These are phyloP conservation scores for Pocillopora grandis DNA, from an alignment of 92 coral and sea anemone genomes.

Conservation along the genomic window DNA sequence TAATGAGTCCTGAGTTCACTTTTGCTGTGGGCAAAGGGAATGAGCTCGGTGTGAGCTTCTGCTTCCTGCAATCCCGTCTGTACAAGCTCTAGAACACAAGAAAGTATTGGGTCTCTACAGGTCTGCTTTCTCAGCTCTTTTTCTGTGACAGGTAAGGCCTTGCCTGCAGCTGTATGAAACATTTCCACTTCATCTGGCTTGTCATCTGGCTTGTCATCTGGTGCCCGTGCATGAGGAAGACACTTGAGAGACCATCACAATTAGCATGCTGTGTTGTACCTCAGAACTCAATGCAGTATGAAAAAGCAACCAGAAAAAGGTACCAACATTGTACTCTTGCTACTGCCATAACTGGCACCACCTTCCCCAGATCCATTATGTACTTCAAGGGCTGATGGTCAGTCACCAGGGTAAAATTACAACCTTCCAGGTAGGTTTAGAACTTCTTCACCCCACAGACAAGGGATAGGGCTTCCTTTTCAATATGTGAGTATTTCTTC, in stretches of 20 bases:
- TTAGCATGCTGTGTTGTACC: slow-evolving; percentile 48
- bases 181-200: slow-evolving; percentile 24
- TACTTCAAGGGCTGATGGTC: too few relatives aligned
- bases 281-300: slow-evolving; percentile 29
- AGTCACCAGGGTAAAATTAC: too few relatives aligned
- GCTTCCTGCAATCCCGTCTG: slow-evolving; percentile 18
- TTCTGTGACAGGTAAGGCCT: slow-evolving; percentile 49
- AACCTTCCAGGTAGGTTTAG: too few relatives aligned
- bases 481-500: slow-evolving; percentile 56
- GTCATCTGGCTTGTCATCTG: too few relatives aligned
- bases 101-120: slow-evolving; percentile 37
- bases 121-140: slow-evolving; percentile 42
- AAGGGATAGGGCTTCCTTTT: slow-evolving; percentile 49
- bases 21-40: slow-evolving; percentile 32
- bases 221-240: slow-evolving; percentile 10
- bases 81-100: background rate
- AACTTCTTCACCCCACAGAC: background rate
- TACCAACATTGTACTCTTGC: slow-evolving; percentile 23
- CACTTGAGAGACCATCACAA: slow-evolving; percentile 48
- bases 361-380: background rate
- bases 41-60: slow-evolving; percentile 4
- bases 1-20: slow-evolving; percentile 10
- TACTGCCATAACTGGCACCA: slow-evolving; percentile 45
- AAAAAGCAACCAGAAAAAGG: slow-evolving; percentile 25
- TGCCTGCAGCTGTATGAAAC: background rate